Base-by-base conservation (phyloP, 2,888 invertebrate species). In the Phoronis australis region DNA sequence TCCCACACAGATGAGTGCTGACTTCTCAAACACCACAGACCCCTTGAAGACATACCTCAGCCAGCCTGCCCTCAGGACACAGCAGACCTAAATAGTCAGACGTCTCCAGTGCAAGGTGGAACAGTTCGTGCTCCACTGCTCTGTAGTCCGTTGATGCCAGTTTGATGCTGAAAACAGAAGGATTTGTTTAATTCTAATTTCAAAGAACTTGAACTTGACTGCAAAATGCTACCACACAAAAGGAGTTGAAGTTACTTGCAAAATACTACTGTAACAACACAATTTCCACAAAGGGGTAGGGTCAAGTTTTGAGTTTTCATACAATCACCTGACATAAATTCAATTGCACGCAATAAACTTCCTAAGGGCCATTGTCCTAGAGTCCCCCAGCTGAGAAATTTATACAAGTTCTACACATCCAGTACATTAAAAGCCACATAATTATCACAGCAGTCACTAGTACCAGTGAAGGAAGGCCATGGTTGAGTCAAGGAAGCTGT, bases 401-500 rank as follows among this genome's bases (percentile, higher is more conserved):
- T n/a, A n/a, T n/a, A n/a, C n/a, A n/a, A n/a, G n/a, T n/a, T n/a
- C n/a, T n/a, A n/a, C n/a, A n/a, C n/a, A n/a, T n/a, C n/a, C n/a
- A n/a, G n/a, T n/a, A n/a, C n/a, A n/a, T n/a, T n/a, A n/a, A n/a
- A n/a, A n/a, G n/a, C n/a, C n/a, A n/a, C n/a, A n/a, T n/a, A n/a
- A n/a, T n/a, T n/a, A n/a, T n/a, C n/a, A n/a, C n/a, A n/a, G n/a
- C n/a, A n/a, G n/a, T n/a, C n/a, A n/a, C n/a, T n/a, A n/a, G n/a
- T 52, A 76, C 76, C 70, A 68, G 54, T 90, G 89, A n/a, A 90
- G 87, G n/a, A 93, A 81, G 0, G 87, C 85, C 50, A 88, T 87
- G 43, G 88, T 83, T 26, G 87, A 87, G 72, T 93, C 92, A 22
- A 93, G 85, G 68, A 93, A 85, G 38, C 84, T 85, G 4, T 90